A percentile compares a stretch with the other conserved stretches of the same genome.
phyloP scores from a whole-genome alignment of 2,797 vertebrate genomes.

The Phoeniculus purpureus region DNA sequence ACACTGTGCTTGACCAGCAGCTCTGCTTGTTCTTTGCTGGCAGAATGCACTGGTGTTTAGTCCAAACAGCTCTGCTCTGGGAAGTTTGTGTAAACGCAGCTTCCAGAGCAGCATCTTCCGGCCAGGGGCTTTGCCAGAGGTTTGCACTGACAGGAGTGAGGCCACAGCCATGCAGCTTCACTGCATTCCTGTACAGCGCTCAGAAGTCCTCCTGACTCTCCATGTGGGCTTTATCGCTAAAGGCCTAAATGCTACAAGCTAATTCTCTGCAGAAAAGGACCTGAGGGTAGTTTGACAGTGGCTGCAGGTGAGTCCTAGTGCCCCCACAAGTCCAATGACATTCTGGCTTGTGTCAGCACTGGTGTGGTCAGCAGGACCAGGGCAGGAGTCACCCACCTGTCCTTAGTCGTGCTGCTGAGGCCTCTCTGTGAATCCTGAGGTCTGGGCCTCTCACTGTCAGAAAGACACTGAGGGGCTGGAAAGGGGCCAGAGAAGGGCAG shows the following conservation, averaged over 20 bases:
- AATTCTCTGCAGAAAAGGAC: background rate
- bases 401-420: no score
- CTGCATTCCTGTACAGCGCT: background rate
- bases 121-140: constrained; percentile 43
- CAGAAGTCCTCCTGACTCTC: background rate
- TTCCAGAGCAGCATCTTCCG: constrained; percentile 56
- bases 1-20: background rate
- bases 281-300: no score
- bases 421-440: no score
- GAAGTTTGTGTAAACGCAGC: constrained; percentile 47
- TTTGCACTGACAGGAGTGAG: background rate
- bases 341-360: no score
- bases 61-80: constrained; percentile 58
- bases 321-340: no score
- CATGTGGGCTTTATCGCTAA: background rate
- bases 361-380: no score
- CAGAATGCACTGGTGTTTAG: constrained; percentile 36
- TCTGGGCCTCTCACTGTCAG: no score
- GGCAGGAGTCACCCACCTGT: no score
- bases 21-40: constrained; percentile 31
- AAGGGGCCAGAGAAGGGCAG: no score
- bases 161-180: background rate
- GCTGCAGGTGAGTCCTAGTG: no score
- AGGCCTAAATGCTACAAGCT: background rate
- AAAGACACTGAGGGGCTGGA: no score